Evolutionary conservation across 2,797 vertebrate species (phyloP).

Genomic region (Okamejei kenojei): DNA sequence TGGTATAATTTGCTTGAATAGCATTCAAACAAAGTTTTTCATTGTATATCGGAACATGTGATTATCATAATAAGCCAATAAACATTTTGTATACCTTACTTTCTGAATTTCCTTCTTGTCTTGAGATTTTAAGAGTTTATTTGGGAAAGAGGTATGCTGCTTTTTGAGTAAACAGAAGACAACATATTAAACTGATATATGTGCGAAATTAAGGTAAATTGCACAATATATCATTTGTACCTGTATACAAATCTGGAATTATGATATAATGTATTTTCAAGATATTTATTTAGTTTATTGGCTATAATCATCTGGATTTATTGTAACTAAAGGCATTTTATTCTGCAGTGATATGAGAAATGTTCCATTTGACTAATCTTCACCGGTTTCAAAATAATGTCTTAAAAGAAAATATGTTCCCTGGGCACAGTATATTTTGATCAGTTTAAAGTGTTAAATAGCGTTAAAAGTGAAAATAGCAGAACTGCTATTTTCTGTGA

Average conservation of each 20-base stretch:
- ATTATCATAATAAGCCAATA: not conserved
- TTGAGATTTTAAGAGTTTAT: slow-evolving; percentile 14
- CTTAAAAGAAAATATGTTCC: not conserved
- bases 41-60: not conserved
- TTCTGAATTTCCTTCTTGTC: slow-evolving; percentile 19
- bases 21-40: not conserved
- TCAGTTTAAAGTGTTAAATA: not conserved
- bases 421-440: not conserved
- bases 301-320: not conserved
- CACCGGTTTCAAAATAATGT: not conserved
- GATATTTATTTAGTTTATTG: not conserved
- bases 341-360: not conserved
- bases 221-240: slow-evolving; percentile 1
- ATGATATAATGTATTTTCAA: slow-evolving; percentile 31
- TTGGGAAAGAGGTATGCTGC: not conserved
- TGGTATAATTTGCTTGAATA: no score
- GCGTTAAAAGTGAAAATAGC: no score
- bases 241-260: slow-evolving; percentile 20
- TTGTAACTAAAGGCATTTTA: not conserved
- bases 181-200: slow-evolving; percentile 10
- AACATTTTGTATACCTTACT: not conserved
- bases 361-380: not conserved
- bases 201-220: not conserved
- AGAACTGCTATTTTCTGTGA: not conserved
- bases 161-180: not conserved